Evolutionary conservation across 2,888 invertebrate species (phyloP), one percentile per base, ranked within the genome.

Genomic region (Epiblema foenella): DNA sequence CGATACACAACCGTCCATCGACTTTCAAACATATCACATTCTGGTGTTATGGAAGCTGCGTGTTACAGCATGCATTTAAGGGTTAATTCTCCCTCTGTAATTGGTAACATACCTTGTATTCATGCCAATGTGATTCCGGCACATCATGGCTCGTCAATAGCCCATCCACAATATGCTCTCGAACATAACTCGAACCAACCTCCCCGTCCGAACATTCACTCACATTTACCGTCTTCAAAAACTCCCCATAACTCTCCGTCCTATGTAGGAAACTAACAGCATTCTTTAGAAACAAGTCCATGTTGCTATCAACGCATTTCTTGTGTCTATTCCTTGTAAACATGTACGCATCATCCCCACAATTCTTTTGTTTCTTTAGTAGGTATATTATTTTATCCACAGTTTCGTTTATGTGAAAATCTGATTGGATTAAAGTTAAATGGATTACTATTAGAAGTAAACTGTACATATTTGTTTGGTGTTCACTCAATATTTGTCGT

Each of bases 41-140:
- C n/a, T n/a, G n/a, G n/a, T n/a, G n/a, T n/a, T n/a, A n/a, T n/a
- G n/a, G n/a, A n/a, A n/a, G n/a, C n/a, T 24, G 24, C 24, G 24
- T 3, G 24, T 24, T 24, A 3, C 24, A 24, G 1, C 4, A 3
- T 24, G 24, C 4, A 24, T 3, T 3, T 24, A 24, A 33, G 33
- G 33, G 0, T 33, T 33, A 33, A 33, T 24, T 3, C 33, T 33
- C 7, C 5, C 9, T 15, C 0, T 15, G 15, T 82, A 78, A 42
- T 29, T 60, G 72, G 56, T 29, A 8, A 37, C 81, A 79, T 78
- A 91, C 93, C 86, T 91, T 93, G 77, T 86, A 93, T 73, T 89
- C 87, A 12, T 83, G 73, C 93, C 93, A 93, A 73, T 93, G 93
- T 0, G 77, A 75, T 0, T 87, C 85, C 0, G 89, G 85, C 0